Evolutionary conservation across 1,140 invertebrate genomes (phyloP), one percentile per base, ranked within the genome.

Genomic region (Drosophila ercepeae): DNA sequence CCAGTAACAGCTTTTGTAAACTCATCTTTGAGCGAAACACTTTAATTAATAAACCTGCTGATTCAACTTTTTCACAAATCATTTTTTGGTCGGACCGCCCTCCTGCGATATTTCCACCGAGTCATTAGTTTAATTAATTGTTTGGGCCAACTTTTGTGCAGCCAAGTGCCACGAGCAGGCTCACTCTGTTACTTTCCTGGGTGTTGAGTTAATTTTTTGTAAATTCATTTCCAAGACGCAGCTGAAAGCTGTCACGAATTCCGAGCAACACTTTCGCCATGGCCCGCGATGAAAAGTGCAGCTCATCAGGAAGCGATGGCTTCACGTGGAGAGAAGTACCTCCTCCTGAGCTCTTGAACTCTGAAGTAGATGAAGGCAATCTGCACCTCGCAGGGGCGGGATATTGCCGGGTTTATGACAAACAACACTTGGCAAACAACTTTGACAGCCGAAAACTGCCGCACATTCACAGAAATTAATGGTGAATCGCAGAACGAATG

Each of bases 121-220:
- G 81, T 86, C 81, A 86, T 86, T 86, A 82, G 52, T 44, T 76
- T 82, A 86, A 86, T 86, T 86, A 86, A 86, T 86, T 77, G 69
- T 82, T 77, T 51, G 45, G 50, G 29, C 58, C 55, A 77, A 72
- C 50, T 64, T 73, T 49, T 41, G 48, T 64, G 32, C 49, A 41
- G 32, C 39, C 55, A 52, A 63, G 57, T 42, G 48, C 55, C 55
- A 72, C n/a, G 8, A 49, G 27, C 69, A 73, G 50, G 18, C 16
- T n/a, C 25, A 36, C 16, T 14, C 41, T 29, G 16, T 39, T 27
- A 4, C 27, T 21, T n/a, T 11, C 13, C 18, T 42, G 57, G 76
- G 55, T 75, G 69, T 74, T 39, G 78, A 74, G 61, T 82, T 84
- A 52, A 84, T 84, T 79, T 75, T 79, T 67, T 58, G 71, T 84